Evolutionary conservation across 2,113 vertebrate genomes (phyloP).

Genomic region (Nanorana parkeri): DNA sequence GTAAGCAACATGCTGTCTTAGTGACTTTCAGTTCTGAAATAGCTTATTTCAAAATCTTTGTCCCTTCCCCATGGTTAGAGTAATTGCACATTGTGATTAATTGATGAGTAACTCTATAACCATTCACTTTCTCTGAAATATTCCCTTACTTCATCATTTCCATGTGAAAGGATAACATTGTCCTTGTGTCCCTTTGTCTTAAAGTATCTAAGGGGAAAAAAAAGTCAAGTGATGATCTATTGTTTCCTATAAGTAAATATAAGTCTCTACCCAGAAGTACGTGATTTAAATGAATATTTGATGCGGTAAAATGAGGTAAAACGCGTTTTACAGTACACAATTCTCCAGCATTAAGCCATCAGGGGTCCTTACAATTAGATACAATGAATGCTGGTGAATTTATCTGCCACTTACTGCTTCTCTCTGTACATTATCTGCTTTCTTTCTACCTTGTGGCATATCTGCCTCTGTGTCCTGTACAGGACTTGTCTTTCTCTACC

Average conservation of each 20-base stretch:
- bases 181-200: constrained; percentile 30
- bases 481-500: no score
- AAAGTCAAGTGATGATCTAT: background rate
- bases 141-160: constrained; percentile 32
- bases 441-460: no score
- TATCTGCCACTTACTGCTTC: no score
- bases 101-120: constrained; percentile 42
- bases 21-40: constrained; percentile 29
- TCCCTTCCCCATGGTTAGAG: constrained; percentile 42
- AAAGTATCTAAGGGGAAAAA: constrained; percentile 3
- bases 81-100: constrained; percentile 56
- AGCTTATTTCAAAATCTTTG: constrained; percentile 39
- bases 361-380: no score
- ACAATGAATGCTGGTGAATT: no score
- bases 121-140: constrained; percentile 33
- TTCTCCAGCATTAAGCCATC: no score
- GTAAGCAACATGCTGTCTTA: constrained; percentile 64
- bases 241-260: background rate
- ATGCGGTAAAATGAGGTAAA: no score
- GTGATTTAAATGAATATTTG: no score
- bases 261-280: background rate
- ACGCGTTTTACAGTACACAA: no score
- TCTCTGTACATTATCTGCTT: no score
- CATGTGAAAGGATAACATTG: constrained; percentile 18
- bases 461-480: no score